Conservation (phyloP, 2,113 vertebrate genomes). For the Colaptes auratus region DNA sequence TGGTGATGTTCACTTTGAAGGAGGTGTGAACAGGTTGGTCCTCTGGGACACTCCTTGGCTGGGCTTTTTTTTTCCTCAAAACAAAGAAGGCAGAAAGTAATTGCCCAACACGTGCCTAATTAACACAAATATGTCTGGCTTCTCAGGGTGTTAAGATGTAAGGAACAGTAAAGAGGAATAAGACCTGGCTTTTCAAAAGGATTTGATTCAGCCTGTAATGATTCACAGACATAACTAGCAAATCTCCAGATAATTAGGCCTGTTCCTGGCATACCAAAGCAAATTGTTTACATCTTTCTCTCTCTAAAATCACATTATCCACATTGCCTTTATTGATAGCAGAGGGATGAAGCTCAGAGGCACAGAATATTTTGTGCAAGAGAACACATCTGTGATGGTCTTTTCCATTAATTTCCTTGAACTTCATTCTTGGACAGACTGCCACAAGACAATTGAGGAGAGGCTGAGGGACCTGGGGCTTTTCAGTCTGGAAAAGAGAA, state of each 20-base stretch:
- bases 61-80: neutral
- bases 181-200: slow-evolving; percentile 27
- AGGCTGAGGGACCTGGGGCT: too few species aligned
- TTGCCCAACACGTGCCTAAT: neutral
- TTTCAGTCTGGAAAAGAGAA: too few species aligned
- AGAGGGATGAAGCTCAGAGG: neutral
- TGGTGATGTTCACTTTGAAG: neutral
- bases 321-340: neutral
- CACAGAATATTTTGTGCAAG: neutral
- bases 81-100: neutral
- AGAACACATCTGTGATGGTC: neutral
- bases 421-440: neutral
- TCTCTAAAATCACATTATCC: slow-evolving; percentile 20
- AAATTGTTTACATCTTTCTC: slow-evolving; percentile 9
- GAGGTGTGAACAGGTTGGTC: neutral
- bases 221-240: neutral
- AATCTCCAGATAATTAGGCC: neutral
- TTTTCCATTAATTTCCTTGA: neutral
- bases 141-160: slow-evolving; percentile 19
- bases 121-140: neutral
- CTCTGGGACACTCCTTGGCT: neutral
- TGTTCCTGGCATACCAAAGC: slow-evolving; percentile 24
- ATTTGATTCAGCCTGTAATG: neutral
- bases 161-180: slow-evolving; percentile 1
- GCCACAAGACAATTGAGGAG: neutral